Conservation (phyloP, 2,888 invertebrate genomes). For the Drosophila kanekoi region DNA sequence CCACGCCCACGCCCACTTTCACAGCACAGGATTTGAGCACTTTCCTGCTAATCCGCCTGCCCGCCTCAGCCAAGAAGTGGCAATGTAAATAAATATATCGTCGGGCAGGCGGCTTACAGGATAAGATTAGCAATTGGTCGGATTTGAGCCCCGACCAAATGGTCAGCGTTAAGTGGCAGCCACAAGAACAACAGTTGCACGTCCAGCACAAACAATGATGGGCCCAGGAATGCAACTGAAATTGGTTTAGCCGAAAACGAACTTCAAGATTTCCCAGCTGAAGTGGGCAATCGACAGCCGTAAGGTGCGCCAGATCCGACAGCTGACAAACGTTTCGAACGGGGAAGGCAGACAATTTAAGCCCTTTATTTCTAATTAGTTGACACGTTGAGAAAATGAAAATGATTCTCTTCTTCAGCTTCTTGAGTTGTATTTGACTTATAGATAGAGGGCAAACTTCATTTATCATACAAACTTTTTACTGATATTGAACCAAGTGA, state of each 20-base stretch:
- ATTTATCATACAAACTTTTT: too few species aligned
- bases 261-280: conserved; percentile 4
- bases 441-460: too few species aligned
- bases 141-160: conserved; percentile 28
- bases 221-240: background rate
- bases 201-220: conserved; percentile 46
- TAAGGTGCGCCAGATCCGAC: conserved; percentile 5
- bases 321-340: conserved; percentile 27
- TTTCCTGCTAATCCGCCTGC: conserved; percentile 38
- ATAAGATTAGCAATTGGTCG: conserved; percentile 48
- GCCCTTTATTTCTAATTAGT: conserved; percentile 49
- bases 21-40: conserved; percentile 26
- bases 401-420: background rate
- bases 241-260: background rate
- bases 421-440: too few species aligned
- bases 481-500: too few species aligned
- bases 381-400: background rate
- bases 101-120: conserved; percentile 2
- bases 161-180: conserved; percentile 47
- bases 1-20: conserved; percentile 39
- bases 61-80: conserved; percentile 37
- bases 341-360: conserved; percentile 5
- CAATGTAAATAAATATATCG: conserved; percentile 59
- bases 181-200: conserved; percentile 49
- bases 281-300: conserved; percentile 58